Conservation (phyloP, 2,113 vertebrate species). For the Mellivora capensis region DNA sequence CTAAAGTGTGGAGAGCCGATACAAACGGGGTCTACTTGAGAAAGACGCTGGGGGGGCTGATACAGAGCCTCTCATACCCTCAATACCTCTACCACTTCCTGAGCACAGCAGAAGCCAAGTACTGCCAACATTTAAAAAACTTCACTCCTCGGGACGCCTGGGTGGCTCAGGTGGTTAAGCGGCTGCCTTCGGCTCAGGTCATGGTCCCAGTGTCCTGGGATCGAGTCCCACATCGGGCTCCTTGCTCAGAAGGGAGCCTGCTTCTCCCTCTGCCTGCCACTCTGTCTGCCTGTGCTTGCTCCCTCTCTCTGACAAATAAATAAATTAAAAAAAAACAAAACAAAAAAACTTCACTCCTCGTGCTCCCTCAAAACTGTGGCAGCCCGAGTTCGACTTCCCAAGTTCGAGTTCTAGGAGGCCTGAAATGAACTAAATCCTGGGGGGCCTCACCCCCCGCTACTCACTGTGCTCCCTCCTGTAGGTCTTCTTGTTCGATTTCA, state of each 20-base stretch:
- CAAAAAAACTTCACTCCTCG: neutral
- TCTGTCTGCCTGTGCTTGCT: no score
- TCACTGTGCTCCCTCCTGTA: neutral
- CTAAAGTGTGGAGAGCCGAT: neutral
- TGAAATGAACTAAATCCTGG: neutral
- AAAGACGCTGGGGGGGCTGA: neutral
- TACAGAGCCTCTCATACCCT: rapidly evolving
- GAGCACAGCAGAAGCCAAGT: neutral
- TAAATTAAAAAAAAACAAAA: no score
- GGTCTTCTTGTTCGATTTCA: neutral
- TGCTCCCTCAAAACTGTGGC: neutral
- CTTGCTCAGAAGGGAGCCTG: no score
- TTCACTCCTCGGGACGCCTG: neutral
- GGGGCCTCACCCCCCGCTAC: rapidly evolving
- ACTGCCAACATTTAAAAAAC: neutral
- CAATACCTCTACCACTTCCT: neutral
- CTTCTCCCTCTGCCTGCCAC: no score
- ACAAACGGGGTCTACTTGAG: neutral
- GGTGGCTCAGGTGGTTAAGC: no score
- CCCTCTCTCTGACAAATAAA: no score
- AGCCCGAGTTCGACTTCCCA: neutral
- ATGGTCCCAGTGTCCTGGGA: no score
- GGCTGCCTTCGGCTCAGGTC: no score
- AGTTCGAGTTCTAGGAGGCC: neutral
- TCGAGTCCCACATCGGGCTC: no score